phyloP scores from a whole-genome alignment of 2,888 invertebrate species.

The Dynastes tityus region DNA sequence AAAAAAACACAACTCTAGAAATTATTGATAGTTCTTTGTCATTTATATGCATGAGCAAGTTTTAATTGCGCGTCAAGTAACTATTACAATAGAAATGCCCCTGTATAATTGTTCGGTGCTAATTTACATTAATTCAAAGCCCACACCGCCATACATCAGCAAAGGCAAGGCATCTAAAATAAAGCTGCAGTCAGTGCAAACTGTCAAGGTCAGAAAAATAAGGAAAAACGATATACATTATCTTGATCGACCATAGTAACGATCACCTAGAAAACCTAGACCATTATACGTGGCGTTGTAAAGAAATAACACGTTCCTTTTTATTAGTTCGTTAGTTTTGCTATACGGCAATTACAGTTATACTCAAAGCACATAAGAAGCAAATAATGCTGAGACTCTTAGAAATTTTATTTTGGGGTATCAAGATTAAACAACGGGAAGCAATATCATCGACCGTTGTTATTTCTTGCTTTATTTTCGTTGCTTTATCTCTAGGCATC shows the following conservation, averaged over 20 bases:
- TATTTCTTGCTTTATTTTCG: conserved; percentile 17
- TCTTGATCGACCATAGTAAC: conserved; percentile 22
- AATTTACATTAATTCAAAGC: conserved; percentile 14
- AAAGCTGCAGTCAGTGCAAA: conserved; percentile 1
- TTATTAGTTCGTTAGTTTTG: background rate
- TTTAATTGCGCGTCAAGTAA: background rate
- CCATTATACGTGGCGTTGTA: background rate
- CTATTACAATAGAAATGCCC: background rate
- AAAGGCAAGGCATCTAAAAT: background rate
- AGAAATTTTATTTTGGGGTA: background rate
- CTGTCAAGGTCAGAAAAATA: conserved; percentile 31
- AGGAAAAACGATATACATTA: conserved; percentile 18
- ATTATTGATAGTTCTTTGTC: no score
- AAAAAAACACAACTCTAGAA: no score
- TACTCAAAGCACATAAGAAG: background rate
- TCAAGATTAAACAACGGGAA: background rate
- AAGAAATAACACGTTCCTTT: background rate
- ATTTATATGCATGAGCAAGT: no score
- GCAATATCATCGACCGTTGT: background rate
- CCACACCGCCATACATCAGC: background rate
- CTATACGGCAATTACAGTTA: background rate
- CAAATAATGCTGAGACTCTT: background rate
- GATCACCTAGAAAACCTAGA: conserved; percentile 4
- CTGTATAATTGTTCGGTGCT: conserved; percentile 12
- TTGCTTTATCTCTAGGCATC: conserved; percentile 5